Conservation (phyloP, 2,888 invertebrate genomes). For the Geotrupes spiniger region DNA sequence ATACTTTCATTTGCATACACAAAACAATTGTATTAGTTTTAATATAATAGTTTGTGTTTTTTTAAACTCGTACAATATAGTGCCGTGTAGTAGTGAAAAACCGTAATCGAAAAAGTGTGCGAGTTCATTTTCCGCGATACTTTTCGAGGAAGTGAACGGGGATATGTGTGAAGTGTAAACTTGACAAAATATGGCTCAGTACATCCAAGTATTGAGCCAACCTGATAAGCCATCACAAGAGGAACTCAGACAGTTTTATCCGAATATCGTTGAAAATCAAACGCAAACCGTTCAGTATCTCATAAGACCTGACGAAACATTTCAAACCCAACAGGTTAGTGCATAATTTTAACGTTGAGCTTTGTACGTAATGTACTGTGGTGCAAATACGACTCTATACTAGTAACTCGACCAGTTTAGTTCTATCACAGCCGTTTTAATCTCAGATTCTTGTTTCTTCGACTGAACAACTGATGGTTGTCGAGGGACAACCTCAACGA, state of each 20-base stretch:
- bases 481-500: slow-evolving; percentile 50
- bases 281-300: slow-evolving; percentile 43
- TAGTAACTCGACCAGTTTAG: neutral
- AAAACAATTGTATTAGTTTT: too few relatives aligned
- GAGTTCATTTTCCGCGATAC: too few relatives aligned
- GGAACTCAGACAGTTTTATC: slow-evolving; percentile 63
- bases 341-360: neutral
- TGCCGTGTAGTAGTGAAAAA: too few relatives aligned
- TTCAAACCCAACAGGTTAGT: slow-evolving; percentile 37
- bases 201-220: slow-evolving; percentile 64
- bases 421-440: neutral
- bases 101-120: too few relatives aligned
- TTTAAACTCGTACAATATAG: too few relatives aligned
- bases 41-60: too few relatives aligned
- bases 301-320: slow-evolving; percentile 39
- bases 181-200: slow-evolving; percentile 62
- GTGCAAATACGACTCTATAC: neutral
- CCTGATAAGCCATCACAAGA: slow-evolving; percentile 56
- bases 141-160: slow-evolving; percentile 7
- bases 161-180: slow-evolving; percentile 20
- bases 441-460: slow-evolving; percentile 37
- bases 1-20: too few relatives aligned
- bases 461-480: slow-evolving; percentile 47
- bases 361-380: too few relatives aligned
- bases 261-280: slow-evolving; percentile 54